phyloP scores from a whole-genome alignment of 2,797 vertebrate species.

The Fratercula arctica region DNA sequence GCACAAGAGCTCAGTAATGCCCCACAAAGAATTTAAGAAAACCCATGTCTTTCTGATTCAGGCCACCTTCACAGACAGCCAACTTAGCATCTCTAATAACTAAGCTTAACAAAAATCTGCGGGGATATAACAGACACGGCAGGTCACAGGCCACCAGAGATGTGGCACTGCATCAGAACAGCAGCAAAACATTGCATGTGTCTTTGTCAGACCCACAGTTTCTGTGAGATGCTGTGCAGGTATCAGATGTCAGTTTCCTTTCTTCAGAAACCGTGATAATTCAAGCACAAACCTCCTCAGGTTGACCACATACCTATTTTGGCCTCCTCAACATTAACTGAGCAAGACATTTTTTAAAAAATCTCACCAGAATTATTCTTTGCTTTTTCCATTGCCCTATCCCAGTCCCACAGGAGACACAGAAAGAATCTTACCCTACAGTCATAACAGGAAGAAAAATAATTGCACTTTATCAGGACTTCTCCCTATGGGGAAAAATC shows the following conservation, averaged over 20 bases:
- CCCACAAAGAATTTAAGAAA: background rate
- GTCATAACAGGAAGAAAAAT: conserved; percentile 35
- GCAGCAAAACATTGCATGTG: accelerated
- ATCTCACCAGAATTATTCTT: background rate
- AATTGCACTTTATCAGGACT: background rate
- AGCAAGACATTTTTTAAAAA: background rate
- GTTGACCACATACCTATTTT: background rate
- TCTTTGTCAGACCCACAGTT: background rate
- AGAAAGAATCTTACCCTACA: conserved; percentile 23
- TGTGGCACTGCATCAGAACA: background rate
- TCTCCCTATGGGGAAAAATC: background rate
- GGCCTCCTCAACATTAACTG: background rate
- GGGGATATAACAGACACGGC: background rate
- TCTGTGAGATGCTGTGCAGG: background rate
- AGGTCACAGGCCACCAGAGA: background rate
- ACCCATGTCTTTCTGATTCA: background rate
- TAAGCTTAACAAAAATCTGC: background rate
- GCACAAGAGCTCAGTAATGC: background rate
- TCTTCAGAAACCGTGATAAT: background rate
- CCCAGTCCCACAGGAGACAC: background rate
- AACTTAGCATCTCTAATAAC: background rate
- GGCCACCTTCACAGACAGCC: background rate
- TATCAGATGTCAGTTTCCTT: background rate
- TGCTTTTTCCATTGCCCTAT: conserved; percentile 9
- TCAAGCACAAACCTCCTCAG: background rate